These are phyloP conservation scores for Phacellophora camtschatica DNA, from an alignment of 30 jellyfish, hydroid and myxozoan species.

Conservation along the genomic window DNA sequence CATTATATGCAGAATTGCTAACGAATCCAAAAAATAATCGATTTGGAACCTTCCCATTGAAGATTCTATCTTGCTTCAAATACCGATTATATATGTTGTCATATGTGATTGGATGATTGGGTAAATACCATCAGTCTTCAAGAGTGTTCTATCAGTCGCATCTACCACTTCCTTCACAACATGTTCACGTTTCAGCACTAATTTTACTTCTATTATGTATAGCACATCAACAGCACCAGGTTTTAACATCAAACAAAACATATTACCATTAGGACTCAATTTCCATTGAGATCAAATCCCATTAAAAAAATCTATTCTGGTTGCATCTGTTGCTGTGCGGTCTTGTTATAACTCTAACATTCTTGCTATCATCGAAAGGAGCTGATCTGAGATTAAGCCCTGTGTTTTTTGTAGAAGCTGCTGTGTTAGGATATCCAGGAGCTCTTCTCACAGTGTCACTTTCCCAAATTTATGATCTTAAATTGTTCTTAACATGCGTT, in stretches of 20 bases:
- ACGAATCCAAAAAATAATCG: constrained; percentile 27
- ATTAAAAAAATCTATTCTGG: background rate
- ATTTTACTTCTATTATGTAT: background rate
- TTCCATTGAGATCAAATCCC: background rate
- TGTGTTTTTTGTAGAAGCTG: background rate
- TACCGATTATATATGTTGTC: background rate
- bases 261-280: background rate
- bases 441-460: background rate
- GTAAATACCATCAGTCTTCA: background rate
- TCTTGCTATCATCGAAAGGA: background rate
- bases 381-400: background rate
- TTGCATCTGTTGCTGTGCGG: background rate
- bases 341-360: background rate
- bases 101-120: background rate
- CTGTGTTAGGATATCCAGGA: background rate
- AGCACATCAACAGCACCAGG: background rate
- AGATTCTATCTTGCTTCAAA: background rate
- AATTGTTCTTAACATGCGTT: background rate
- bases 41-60: constrained; percentile 24
- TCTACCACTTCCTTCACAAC: background rate
- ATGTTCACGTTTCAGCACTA: background rate
- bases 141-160: background rate
- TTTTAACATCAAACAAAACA: background rate
- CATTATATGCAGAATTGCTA: constrained; percentile 17
- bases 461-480: background rate